These are phyloP conservation scores for Ivindomyrus marchei DNA, from an alignment of 2,113 vertebrate species.

Conservation along the genomic window DNA sequence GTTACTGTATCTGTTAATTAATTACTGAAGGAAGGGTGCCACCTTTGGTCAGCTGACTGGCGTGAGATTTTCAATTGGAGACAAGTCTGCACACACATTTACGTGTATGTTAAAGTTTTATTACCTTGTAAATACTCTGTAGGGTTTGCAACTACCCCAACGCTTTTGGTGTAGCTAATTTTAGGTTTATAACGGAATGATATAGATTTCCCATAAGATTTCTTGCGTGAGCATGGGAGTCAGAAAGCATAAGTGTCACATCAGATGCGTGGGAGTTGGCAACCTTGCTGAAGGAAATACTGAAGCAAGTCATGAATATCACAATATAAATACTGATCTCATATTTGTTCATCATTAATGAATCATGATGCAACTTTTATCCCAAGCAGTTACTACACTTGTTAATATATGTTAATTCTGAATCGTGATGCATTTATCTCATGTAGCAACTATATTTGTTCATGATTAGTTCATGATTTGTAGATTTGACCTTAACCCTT, in stretches of 20 bases:
- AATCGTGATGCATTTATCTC: not conserved
- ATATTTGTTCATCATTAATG: not conserved
- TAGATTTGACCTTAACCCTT: too few species aligned
- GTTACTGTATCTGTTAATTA: too few species aligned
- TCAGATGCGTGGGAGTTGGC: not conserved
- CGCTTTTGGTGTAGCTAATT: not conserved
- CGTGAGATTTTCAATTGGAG: not conserved
- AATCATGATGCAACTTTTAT: not conserved
- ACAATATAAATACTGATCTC: not conserved
- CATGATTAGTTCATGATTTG: not conserved
- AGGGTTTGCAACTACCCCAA: not conserved
- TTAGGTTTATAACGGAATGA: not conserved
- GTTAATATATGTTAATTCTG: not conserved
- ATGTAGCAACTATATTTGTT: not conserved
- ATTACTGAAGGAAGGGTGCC: too few species aligned
- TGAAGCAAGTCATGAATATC: not conserved
- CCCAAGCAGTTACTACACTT: not conserved
- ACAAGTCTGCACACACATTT: not conserved
- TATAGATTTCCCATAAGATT: not conserved
- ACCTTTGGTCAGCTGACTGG: not conserved
- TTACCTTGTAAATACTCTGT: not conserved
- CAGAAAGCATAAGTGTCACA: not conserved
- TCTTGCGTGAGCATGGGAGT: not conserved
- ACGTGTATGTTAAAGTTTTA: not conserved
- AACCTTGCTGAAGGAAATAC: not conserved